Conservation (phyloP, 2,888 invertebrate genomes). For the Thera obeliscata region DNA sequence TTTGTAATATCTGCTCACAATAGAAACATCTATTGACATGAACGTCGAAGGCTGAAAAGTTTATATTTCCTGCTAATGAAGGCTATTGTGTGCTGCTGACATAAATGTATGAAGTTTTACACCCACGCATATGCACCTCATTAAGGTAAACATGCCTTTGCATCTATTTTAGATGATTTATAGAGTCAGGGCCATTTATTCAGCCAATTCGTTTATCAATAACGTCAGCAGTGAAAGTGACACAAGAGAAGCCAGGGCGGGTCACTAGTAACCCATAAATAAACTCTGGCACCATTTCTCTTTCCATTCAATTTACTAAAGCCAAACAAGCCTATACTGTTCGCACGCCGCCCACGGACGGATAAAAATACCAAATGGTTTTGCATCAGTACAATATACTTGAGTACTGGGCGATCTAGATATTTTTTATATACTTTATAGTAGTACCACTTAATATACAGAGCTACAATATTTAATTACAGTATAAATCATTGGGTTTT, state of each 20-base stretch:
- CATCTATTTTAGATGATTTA: too few relatives aligned
- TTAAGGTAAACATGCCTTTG: too few relatives aligned
- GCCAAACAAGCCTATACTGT: constrained; percentile 5
- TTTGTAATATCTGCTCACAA: neutral
- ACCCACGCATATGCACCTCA: neutral
- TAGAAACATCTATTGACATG: neutral
- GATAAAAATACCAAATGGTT: constrained; percentile 10
- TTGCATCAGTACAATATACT: neutral
- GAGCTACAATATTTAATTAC: too few relatives aligned
- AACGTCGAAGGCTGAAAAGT: constrained; percentile 6
- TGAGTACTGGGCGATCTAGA: neutral
- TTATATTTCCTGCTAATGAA: constrained; percentile 19
- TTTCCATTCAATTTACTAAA: constrained; percentile 9
- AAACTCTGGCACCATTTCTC: constrained; percentile 2
- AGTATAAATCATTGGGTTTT: too few relatives aligned
- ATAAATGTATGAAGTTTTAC: neutral
- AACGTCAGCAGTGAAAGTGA: too few relatives aligned
- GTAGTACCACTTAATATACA: too few relatives aligned
- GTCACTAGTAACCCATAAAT: neutral
- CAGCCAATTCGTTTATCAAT: too few relatives aligned
- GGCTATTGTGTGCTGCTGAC: constrained; percentile 5
- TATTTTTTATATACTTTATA: too few relatives aligned
- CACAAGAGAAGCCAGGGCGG: neutral
- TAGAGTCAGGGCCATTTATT: too few relatives aligned
- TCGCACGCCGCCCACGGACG: constrained; percentile 1